Conservation (phyloP, 2,797 vertebrate species). For the Microcaecilia unicolor region DNA sequence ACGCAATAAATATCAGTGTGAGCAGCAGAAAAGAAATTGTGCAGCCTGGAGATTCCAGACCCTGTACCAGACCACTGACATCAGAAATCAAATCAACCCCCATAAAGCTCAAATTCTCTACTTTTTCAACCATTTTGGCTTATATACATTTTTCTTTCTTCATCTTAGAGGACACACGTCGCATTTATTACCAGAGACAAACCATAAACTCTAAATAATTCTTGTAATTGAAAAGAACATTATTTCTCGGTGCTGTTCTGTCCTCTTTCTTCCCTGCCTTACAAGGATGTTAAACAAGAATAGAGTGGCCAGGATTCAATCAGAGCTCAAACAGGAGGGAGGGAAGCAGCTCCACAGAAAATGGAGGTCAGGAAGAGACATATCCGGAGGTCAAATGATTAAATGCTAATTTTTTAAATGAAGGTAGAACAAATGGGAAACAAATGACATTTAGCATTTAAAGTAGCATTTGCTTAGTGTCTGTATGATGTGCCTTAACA, state of each 20-base stretch:
- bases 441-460: conserved; percentile 15
- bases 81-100: too few relatives aligned
- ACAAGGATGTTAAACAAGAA: conserved; percentile 28
- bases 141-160: too few relatives aligned
- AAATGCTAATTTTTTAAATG: conserved; percentile 13
- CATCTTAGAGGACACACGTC: too few relatives aligned
- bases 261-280: conserved; percentile 11
- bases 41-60: too few relatives aligned
- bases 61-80: too few relatives aligned
- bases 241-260: conserved; percentile 18
- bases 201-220: too few relatives aligned
- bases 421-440: not conserved
- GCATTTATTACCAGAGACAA: too few relatives aligned
- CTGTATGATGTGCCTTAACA: conserved; percentile 1
- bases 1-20: too few relatives aligned
- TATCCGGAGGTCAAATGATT: conserved; percentile 14
- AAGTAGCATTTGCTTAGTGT: conserved; percentile 12
- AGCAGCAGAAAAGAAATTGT: too few relatives aligned
- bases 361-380: conserved; percentile 20
- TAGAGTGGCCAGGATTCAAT: conserved; percentile 24
- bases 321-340: conserved; percentile 17
- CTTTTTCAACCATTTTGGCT: too few relatives aligned
- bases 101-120: too few relatives aligned
- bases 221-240: not conserved
- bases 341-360: conserved; percentile 18